Conservation (phyloP, 2,888 invertebrate genomes). For the Lottia gigantea region DNA sequence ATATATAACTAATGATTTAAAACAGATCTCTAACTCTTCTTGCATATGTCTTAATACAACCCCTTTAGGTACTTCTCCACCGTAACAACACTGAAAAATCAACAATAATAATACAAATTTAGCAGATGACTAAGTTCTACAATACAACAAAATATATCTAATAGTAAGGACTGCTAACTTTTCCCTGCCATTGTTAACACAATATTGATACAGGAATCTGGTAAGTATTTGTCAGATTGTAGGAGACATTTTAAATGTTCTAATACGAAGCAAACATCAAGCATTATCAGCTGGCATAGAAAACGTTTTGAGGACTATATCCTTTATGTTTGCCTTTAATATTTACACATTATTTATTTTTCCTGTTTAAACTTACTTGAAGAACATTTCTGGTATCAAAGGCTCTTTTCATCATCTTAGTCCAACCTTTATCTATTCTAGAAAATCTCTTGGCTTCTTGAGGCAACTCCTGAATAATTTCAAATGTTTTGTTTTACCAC, state of each 20-base stretch:
- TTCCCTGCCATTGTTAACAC: too few relatives aligned
- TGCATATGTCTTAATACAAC: slow-evolving; percentile 66
- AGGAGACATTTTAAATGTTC: too few relatives aligned
- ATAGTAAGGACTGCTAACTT: too few relatives aligned
- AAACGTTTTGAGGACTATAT: too few relatives aligned
- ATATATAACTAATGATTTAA: slow-evolving; percentile 65
- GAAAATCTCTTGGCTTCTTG: slow-evolving; percentile 67
- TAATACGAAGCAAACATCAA: too few relatives aligned
- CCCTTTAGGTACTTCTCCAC: slow-evolving; percentile 66
- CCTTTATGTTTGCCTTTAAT: too few relatives aligned
- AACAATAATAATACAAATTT: not conserved
- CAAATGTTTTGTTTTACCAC: not conserved
- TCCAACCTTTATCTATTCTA: slow-evolving; percentile 67
- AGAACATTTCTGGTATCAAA: slow-evolving; percentile 68
- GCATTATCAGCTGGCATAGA: too few relatives aligned
- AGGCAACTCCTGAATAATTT: slow-evolving; percentile 60
- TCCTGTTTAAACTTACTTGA: slow-evolving; percentile 49
- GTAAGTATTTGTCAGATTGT: too few relatives aligned
- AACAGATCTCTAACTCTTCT: slow-evolving; percentile 67
- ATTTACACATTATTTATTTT: too few relatives aligned
- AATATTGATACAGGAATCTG: too few relatives aligned
- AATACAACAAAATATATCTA: too few relatives aligned
- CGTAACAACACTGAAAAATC: slow-evolving; percentile 64
- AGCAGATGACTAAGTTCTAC: not conserved
- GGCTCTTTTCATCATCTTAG: slow-evolving; percentile 68